Conservation (phyloP, 2,113 vertebrate species). For the Saccopteryx leptura region DNA sequence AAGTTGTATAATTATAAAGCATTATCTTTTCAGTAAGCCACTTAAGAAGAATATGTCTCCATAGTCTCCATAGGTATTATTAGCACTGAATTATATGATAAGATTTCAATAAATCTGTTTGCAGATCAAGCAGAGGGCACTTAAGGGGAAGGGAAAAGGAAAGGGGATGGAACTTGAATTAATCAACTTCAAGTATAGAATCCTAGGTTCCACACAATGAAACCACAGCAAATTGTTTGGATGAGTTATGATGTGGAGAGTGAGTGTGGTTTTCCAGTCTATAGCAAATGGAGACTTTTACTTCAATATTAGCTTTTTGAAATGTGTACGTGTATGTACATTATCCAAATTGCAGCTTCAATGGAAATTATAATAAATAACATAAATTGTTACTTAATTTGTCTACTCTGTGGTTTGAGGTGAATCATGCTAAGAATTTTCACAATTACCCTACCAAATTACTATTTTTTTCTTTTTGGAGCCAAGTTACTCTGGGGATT, state of each 20-base stretch:
- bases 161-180: conserved; percentile 59
- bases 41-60: neutral
- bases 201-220: conserved; percentile 41
- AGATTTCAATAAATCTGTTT: conserved; percentile 43
- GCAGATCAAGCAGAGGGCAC: conserved; percentile 44
- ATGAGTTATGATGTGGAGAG: conserved; percentile 64
- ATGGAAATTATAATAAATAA: conserved; percentile 77
- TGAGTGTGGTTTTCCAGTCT: conserved; percentile 64
- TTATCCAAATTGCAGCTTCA: conserved; percentile 58
- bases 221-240: conserved; percentile 70
- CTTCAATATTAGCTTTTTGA: conserved; percentile 59
- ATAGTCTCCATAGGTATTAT: neutral
- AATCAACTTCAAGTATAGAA: conserved; percentile 60
- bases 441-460: conserved; percentile 60
- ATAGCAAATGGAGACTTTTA: conserved; percentile 63
- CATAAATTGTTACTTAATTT: conserved; percentile 72
- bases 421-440: conserved; percentile 65
- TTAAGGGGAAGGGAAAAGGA: conserved; percentile 59
- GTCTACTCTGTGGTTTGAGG: conserved; percentile 64
- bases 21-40: conserved; percentile 1
- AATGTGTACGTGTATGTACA: conserved; percentile 66
- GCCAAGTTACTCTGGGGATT: conserved; percentile 42
- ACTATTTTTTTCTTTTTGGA: conserved; percentile 54
- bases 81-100: neutral
- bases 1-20: neutral